Percentiles rank a stretch among this genome's conserved stretches.
These are phyloP conservation scores for Bos indicus DNA, from an alignment of 2,113 vertebrate genomes.

Conservation along the genomic window DNA sequence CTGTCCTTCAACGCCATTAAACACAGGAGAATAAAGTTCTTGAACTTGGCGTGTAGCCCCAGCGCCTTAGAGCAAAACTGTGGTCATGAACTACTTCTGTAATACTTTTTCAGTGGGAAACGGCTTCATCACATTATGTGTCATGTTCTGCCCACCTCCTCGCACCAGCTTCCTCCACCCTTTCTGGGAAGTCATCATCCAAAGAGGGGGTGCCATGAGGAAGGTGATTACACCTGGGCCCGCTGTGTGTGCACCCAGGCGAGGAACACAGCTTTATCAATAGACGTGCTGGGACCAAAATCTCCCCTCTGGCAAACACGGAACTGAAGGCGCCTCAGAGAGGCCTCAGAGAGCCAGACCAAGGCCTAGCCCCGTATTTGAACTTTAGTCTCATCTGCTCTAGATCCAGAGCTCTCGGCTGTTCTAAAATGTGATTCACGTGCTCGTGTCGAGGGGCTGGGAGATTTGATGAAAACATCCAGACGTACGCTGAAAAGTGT, in stretches of 20 bases:
- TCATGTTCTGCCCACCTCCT: neutral
- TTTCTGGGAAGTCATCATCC: neutral
- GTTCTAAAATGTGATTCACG: neutral
- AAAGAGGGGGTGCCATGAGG: rapidly evolving
- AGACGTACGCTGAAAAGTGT: neutral
- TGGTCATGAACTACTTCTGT: neutral
- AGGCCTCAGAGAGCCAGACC: neutral
- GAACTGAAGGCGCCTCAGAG: neutral
- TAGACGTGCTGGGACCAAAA: neutral
- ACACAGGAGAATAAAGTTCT: neutral
- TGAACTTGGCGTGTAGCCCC: neutral
- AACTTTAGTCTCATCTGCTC: neutral
- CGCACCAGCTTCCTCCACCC: rapidly evolving
- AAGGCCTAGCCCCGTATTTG: neutral
- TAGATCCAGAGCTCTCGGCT: neutral
- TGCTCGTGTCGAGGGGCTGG: neutral
- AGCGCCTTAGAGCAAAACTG: neutral
- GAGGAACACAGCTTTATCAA: neutral
- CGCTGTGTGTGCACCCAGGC: neutral
- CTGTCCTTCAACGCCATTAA: rapidly evolving
- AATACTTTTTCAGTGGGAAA: neutral
- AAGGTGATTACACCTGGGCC: rapidly evolving
- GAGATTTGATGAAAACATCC: neutral
- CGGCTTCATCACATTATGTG: rapidly evolving
- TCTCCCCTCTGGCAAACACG: neutral